A percentile compares a stretch with the other conserved stretches of the same genome.
Conservation (phyloP, 1,140 invertebrate genomes). For the Drosophila pseudoobscura region DNA sequence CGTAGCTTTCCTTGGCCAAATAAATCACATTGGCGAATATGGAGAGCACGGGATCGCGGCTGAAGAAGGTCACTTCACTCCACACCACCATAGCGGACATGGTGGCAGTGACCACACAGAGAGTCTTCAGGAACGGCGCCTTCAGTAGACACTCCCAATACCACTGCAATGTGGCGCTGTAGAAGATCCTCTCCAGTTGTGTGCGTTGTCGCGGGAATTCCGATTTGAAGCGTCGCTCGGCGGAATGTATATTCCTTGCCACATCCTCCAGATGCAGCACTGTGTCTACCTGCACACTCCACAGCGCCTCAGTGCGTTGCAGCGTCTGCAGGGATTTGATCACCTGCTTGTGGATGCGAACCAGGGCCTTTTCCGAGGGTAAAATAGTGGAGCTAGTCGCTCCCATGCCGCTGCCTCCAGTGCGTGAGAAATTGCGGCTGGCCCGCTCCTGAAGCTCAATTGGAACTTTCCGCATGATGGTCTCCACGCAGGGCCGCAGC, state of each 20-base stretch:
- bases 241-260: slow-evolving; percentile 90
- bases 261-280: slow-evolving; percentile 95
- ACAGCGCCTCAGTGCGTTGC: slow-evolving; percentile 95
- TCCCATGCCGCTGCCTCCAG: slow-evolving; percentile 85
- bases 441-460: slow-evolving; percentile 85
- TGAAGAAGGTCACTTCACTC: slow-evolving; percentile 99
- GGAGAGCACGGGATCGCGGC: slow-evolving; percentile 94
- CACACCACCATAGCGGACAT: slow-evolving; percentile 97
- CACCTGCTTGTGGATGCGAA: slow-evolving; percentile 92
- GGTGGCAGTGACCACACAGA: slow-evolving; percentile 89
- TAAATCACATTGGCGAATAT: slow-evolving; percentile 97
- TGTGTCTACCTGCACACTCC: slow-evolving; percentile 92
- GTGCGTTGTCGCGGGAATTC: slow-evolving; percentile 88
- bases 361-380: slow-evolving; percentile 91
- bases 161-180: slow-evolving; percentile 92
- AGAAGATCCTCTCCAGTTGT: slow-evolving; percentile 85
- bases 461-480: slow-evolving; percentile 94
- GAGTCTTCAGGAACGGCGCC: slow-evolving; percentile 89
- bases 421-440: slow-evolving; percentile 85
- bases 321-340: slow-evolving; percentile 94
- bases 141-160: slow-evolving; percentile 95
- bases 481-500: slow-evolving; percentile 90
- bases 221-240: slow-evolving; percentile 90
- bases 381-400: slow-evolving; percentile 88
- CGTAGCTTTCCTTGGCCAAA: slow-evolving; percentile 90